These are phyloP conservation scores for Drosophila birchii DNA, from an alignment of 2,888 invertebrate genomes.

Conservation along the genomic window DNA sequence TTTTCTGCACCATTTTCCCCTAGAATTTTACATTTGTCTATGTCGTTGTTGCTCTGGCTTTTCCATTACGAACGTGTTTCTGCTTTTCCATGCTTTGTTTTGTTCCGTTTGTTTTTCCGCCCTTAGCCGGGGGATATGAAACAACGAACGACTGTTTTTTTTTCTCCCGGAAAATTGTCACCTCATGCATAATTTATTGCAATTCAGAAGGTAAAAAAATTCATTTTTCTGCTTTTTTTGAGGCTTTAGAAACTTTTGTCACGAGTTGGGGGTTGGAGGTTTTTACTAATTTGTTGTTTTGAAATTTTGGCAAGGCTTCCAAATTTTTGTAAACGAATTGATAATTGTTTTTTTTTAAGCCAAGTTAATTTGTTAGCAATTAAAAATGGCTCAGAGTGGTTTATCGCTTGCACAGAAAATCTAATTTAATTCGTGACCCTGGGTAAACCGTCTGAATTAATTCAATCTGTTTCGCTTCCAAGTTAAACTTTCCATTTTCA, in stretches of 20 bases:
- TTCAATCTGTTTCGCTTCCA: slow-evolving; percentile 23
- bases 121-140: slow-evolving; percentile 22
- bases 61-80: slow-evolving; percentile 60
- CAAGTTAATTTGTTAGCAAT: slow-evolving; percentile 12
- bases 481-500: slow-evolving; percentile 46
- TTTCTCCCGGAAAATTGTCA: slow-evolving; percentile 59
- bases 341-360: background rate
- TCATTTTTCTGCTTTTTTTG: slow-evolving; percentile 50
- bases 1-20: slow-evolving; percentile 65
- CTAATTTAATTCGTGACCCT: slow-evolving; percentile 9
- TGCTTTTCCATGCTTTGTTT: slow-evolving; percentile 33
- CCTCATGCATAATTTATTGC: slow-evolving; percentile 80
- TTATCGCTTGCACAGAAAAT: slow-evolving; percentile 6
- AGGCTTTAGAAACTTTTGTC: slow-evolving; percentile 44
- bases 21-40: slow-evolving; percentile 56
- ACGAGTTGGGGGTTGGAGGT: background rate
- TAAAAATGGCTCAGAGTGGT: background rate
- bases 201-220: slow-evolving; percentile 66
- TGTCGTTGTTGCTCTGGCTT: slow-evolving; percentile 51
- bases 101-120: slow-evolving; percentile 45
- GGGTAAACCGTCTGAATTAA: slow-evolving; percentile 14
- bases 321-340: background rate
- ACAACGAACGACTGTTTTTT: slow-evolving; percentile 13
- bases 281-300: slow-evolving; percentile 32
- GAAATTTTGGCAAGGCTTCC: background rate